phyloP scores from a whole-genome alignment of 2,888 invertebrate species.

The Patella pellucida region DNA sequence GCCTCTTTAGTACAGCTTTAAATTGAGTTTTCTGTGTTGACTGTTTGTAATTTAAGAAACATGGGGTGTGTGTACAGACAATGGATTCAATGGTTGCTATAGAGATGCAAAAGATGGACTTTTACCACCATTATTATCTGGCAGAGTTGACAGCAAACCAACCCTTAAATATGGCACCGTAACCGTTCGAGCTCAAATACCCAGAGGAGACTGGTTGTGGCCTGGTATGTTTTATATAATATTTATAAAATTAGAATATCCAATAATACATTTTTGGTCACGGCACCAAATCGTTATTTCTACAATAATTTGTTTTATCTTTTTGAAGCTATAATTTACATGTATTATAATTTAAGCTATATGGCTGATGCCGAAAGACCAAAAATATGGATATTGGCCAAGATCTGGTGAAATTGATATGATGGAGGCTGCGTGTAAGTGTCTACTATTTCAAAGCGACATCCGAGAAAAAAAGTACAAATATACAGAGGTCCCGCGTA shows the following conservation, averaged over 20 bases:
- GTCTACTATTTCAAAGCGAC: background rate
- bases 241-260: no score
- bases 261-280: no score
- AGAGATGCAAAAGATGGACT: background rate
- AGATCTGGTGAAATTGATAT: constrained; percentile 3
- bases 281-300: no score
- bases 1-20: no score
- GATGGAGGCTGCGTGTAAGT: background rate
- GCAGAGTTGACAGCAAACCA: constrained; percentile 2
- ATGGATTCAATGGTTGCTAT: background rate
- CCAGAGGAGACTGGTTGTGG: constrained; percentile 10
- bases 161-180: background rate
- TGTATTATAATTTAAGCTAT: background rate
- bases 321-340: no score
- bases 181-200: background rate
- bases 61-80: background rate
- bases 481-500: no score
- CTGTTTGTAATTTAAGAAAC: background rate
- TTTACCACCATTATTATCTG: background rate
- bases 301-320: no score
- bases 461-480: no score
- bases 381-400: background rate
- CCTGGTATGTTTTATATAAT: background rate
- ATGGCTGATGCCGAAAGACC: background rate
- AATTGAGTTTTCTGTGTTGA: no score